Percentiles rank a stretch among this genome's conserved stretches.
Conservation (phyloP, 2,888 invertebrate genomes). For the Eupeodes latifasciatus region DNA sequence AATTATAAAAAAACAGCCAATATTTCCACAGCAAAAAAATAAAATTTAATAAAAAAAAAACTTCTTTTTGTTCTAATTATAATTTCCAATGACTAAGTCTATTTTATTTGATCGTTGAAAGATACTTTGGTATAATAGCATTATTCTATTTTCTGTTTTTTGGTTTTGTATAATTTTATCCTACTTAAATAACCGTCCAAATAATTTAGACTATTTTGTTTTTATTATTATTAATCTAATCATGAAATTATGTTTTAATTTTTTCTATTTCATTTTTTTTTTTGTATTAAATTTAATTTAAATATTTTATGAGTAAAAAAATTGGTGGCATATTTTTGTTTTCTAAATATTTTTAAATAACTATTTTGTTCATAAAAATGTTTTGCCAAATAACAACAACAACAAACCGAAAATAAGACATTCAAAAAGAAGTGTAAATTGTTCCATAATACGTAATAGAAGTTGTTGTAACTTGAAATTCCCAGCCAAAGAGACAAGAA, state of each 20-base stretch:
- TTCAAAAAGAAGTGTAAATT: slow-evolving; percentile 40
- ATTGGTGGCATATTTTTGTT: slow-evolving; percentile 51
- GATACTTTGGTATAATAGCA: slow-evolving; percentile 71
- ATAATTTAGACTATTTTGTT: slow-evolving; percentile 2
- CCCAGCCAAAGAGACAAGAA: background rate
- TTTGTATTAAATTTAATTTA: background rate
- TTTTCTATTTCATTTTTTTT: background rate
- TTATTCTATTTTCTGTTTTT: slow-evolving; percentile 25
- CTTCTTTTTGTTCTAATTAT: background rate
- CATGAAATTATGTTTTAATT: slow-evolving; percentile 13
- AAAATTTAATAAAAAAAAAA: too few relatives aligned
- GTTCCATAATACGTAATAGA: slow-evolving; percentile 42
- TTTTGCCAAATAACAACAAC: slow-evolving; percentile 17
- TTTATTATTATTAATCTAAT: slow-evolving; percentile 29
- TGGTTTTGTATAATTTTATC: slow-evolving; percentile 52
- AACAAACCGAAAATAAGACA: slow-evolving; percentile 19
- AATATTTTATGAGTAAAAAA: slow-evolving; percentile 52
- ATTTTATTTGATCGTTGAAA: slow-evolving; percentile 58
- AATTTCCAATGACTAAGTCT: slow-evolving; percentile 55
- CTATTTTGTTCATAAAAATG: slow-evolving; percentile 5
- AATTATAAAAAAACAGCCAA: too few relatives aligned
- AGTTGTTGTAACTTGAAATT: background rate
- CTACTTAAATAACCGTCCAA: slow-evolving; percentile 55
- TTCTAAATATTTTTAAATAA: background rate
- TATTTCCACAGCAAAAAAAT: too few relatives aligned